Percentiles rank a stretch among this genome's conserved stretches.
These are phyloP conservation scores for Biston stratarius DNA, from an alignment of 2,888 invertebrate species.

Conservation along the genomic window DNA sequence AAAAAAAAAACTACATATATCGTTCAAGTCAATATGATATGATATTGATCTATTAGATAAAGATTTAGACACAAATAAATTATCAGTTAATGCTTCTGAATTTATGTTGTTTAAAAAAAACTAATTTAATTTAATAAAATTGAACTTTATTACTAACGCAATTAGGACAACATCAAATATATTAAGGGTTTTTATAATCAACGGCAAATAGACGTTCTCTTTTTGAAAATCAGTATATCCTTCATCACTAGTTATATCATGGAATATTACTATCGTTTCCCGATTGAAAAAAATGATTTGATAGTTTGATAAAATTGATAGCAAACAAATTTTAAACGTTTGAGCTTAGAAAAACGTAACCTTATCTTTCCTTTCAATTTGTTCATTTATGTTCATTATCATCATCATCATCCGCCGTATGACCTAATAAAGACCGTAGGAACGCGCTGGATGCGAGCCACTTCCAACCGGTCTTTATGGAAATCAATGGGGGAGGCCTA, in stretches of 20 bases:
- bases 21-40: slow-evolving; percentile 6
- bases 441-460: too few relatives aligned
- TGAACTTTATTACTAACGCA: neutral
- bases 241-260: neutral
- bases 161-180: neutral
- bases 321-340: neutral
- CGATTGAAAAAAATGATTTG: slow-evolving; percentile 1
- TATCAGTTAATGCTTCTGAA: slow-evolving; percentile 13
- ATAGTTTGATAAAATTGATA: neutral
- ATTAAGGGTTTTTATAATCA: neutral
- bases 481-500: too few relatives aligned
- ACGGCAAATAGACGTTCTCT: neutral
- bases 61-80: slow-evolving; percentile 3
- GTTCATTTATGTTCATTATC: too few relatives aligned
- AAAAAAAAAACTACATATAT: neutral
- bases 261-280: neutral
- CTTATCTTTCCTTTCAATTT: neutral
- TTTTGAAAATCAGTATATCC: neutral
- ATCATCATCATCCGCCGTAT: too few relatives aligned
- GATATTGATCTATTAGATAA: slow-evolving; percentile 16
- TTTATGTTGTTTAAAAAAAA: neutral
- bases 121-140: neutral
- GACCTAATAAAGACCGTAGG: too few relatives aligned
- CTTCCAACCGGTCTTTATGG: too few relatives aligned
- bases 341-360: neutral